phyloP scores from a whole-genome alignment of 2,797 vertebrate species.

The Petrocephalus schoutedeni region DNA sequence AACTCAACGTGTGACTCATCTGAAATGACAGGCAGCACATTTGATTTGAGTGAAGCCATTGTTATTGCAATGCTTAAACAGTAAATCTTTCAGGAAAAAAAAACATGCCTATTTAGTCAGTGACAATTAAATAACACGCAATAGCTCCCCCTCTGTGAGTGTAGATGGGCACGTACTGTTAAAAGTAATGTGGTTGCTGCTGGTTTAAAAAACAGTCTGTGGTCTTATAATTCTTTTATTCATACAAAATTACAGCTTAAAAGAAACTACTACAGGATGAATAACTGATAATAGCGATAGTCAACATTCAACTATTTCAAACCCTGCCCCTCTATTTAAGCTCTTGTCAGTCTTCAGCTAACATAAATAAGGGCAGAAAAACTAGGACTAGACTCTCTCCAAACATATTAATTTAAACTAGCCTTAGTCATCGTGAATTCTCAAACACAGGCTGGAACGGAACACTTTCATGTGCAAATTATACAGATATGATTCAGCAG shows the following conservation, averaged over 20 bases:
- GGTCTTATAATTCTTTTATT: background rate
- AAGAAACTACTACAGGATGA: background rate
- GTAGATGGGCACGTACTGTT: background rate
- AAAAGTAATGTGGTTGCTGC: background rate
- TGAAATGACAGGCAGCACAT: conserved; percentile 47
- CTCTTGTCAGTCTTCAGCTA: background rate
- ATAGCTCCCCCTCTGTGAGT: background rate
- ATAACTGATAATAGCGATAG: background rate
- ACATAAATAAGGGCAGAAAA: background rate
- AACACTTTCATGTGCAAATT: background rate
- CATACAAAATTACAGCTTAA: background rate
- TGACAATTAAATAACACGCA: conserved; percentile 21
- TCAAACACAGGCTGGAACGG: background rate
- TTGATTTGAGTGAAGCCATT: background rate
- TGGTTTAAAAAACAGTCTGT: background rate
- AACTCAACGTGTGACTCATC: conserved; percentile 81
- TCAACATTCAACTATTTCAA: background rate
- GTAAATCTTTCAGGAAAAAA: background rate
- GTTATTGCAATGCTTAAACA: background rate
- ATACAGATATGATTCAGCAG: background rate
- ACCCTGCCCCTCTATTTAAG: background rate
- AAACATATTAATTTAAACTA: background rate
- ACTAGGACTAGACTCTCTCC: background rate
- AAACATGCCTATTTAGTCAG: background rate
- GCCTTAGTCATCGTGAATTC: background rate